Evolutionary conservation across 1,140 invertebrate genomes (phyloP).

Genomic region (Holotrichia oblita): DNA sequence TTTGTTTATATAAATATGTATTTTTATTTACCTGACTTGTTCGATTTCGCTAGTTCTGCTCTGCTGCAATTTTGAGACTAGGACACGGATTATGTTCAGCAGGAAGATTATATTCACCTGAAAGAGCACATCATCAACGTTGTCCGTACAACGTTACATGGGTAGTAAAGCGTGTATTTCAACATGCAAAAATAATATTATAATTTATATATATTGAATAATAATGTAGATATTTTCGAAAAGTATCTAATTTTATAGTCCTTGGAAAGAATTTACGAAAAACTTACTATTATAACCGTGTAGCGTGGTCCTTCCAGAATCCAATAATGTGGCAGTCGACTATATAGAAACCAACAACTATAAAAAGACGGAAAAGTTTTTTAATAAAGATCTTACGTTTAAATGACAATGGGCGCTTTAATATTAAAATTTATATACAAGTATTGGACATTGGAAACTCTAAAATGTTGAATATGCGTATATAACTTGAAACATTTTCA

Average conservation of each 20-base stretch:
- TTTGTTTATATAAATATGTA: too few relatives aligned
- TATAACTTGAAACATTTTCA: too few relatives aligned
- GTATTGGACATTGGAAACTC: not conserved
- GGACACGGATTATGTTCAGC: constrained; percentile 84
- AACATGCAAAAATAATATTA: not conserved
- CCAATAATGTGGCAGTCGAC: constrained; percentile 83
- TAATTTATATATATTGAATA: not conserved
- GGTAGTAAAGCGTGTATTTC: not conserved
- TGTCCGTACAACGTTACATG: not conserved
- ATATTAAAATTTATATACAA: not conserved
- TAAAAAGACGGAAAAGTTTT: constrained; percentile 45
- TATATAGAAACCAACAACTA: constrained; percentile 89
- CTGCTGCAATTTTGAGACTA: constrained; percentile 83
- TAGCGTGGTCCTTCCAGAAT: constrained; percentile 86
- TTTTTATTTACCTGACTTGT: constrained; percentile 75
- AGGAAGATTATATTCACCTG: constrained; percentile 88
- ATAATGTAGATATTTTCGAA: not conserved
- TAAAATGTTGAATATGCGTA: not conserved
- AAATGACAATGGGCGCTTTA: not conserved
- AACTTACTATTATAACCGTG: constrained; percentile 77
- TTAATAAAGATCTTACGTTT: constrained; percentile 14
- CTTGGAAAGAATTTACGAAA: not conserved
- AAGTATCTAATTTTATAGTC: not conserved
- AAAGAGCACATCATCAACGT: constrained; percentile 54
- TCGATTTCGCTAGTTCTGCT: constrained; percentile 81